Evolutionary conservation across 2,113 vertebrate species (phyloP).

Genomic region (Bos indicus): DNA sequence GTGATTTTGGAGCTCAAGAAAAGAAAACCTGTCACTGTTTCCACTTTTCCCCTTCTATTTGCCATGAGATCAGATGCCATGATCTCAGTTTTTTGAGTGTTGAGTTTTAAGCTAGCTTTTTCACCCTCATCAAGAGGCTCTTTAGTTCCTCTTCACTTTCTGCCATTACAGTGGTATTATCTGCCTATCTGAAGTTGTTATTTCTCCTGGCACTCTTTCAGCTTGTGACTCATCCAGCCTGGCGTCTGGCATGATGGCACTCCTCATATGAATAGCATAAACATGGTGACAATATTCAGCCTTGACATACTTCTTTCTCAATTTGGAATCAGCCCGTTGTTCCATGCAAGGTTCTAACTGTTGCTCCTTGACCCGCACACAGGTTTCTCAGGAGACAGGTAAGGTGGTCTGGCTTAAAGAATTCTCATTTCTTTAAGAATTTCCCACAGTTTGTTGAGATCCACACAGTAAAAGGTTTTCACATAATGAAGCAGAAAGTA

Average conservation of each 20-base stretch:
- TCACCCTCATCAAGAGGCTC: background rate
- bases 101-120: background rate
- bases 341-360: background rate
- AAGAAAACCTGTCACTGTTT: background rate
- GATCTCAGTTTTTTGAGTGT: background rate
- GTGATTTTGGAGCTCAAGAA: background rate
- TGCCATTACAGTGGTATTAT: background rate
- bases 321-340: background rate
- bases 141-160: background rate
- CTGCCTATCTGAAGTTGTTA: background rate
- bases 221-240: background rate
- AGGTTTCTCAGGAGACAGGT: background rate
- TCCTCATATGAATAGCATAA: background rate
- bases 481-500: background rate
- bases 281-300: background rate
- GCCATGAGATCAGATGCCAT: background rate
- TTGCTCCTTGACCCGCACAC: background rate
- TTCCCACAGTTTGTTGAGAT: background rate
- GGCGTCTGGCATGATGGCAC: background rate
- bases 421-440: background rate
- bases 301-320: background rate
- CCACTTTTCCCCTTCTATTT: background rate
- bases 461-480: background rate
- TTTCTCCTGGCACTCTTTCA: background rate
- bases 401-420: background rate